Base-by-base conservation (phyloP, 2,113 vertebrate genomes). In the Phocoena sinus region DNA sequence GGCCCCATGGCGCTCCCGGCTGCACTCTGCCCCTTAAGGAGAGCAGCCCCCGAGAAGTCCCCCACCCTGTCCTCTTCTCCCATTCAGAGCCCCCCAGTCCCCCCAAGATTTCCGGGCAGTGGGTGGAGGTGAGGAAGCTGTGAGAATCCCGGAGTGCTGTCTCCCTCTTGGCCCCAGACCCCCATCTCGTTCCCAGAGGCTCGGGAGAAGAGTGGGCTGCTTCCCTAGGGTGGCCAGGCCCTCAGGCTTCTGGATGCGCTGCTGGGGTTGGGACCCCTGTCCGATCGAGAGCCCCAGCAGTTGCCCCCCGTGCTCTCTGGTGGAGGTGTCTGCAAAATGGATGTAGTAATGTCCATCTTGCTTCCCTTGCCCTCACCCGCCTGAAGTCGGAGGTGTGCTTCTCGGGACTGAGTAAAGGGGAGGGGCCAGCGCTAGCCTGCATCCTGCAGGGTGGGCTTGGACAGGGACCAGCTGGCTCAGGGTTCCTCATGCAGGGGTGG, bases 281-380 rank as follows among this genome's bases (percentile, higher is more conserved):
- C 38, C 8, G 53, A 8, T 26, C 28, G 58, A 2, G 4, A 3
- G 41, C 79, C 44, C 26, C 17, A 6, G 21, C 1, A 11, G 8
- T 11, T 6, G 50, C 11, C 13, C 14, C 44, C 13, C 17, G 8
- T 5, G 82, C n/a, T 33, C 7, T 26, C 60, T 25, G 20, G 5
- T 1, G 53, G 33, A 6, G 5, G 1, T 0, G 10, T 1, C 18
- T 8, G 4, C 28, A 28, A 21, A 18, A 5, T 2, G 0, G 0
- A 18, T 7, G 21, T 8, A 21, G 25, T 33, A 1, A 2, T 9
- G 36, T 3, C n/a, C 13, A 0, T 9, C 12, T 10, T 2, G 36
- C 33, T 6, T n/a, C 23, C n/a, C 17, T 8, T 9, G 33, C 4
- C 25, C 17, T 5, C 9, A n/a, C 0, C 36, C 7, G 4, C 63